Base-by-base conservation (phyloP, 2,113 vertebrate genomes). In the Tupaia chinensis region DNA sequence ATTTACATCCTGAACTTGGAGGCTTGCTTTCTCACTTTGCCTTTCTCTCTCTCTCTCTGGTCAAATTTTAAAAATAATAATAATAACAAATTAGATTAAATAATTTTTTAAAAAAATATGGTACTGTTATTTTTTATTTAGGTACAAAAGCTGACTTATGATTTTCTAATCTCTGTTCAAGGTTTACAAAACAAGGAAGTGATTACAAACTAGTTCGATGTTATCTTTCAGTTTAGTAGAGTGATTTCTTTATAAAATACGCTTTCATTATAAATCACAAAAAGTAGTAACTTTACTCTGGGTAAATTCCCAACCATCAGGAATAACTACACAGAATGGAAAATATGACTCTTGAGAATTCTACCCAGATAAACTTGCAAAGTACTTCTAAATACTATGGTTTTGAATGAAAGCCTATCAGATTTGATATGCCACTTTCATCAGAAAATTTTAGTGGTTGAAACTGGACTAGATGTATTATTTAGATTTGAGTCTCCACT, bases 391-490 rank as follows among this genome's bases (percentile, higher is more conserved):
- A 94, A 44, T 56, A 69, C 20, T 69, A 74, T 34, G 32, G 13
- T 72, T 95, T 76, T n/a, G 72, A 96, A 92, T 66, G 84, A 91
- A 89, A 91, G 80, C 32, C 80, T 60, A 87, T 77, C 34, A 22
- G 56, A 83, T 85, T 86, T 80, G 74, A 93, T 92, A 91, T 9
- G 73, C 15, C 81, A 70, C 86, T 94, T 96, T 86, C 86, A 91
- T 84, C 93, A 91, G 72, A 96, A 97, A 95, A 97, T 93, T 77
- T 44, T 61, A 93, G 76, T 58, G 65, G 65, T 34, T 95, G 72
- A 96, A 92, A 89, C 20, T 32, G 73, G 72, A 86, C 34, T 65
- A 68, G 44, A 78, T 78, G 7, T 87, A 89, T 96, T 95, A 95
- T 89, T 97, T 93, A 97, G 61, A 88, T 95, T 73, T 76, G 82